Evolutionary conservation across 2,888 invertebrate genomes (phyloP), one percentile per base, ranked within the genome.

Genomic region (Parnassius orleans): DNA sequence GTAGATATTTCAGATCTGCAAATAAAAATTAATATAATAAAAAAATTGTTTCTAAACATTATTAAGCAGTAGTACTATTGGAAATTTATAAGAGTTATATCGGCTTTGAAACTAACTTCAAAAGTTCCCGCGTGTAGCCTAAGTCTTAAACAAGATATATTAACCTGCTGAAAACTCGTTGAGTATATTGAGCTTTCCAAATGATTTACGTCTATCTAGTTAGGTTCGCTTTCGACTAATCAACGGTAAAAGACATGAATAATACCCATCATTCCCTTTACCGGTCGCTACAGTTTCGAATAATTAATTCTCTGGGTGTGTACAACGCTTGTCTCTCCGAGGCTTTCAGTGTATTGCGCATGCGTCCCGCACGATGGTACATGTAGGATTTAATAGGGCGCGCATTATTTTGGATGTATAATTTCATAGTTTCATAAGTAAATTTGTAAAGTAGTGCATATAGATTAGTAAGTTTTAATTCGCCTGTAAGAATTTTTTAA

Each of bases 221-320:
- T 63, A 69, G 63, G 59, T 64, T 65, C 66, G 72, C 68, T 69
- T 66, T 75, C 72, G 68, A 71, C 74, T 79, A 79, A 81, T 81
- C 80, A 79, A 79, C 77, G 76, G 72, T 68, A 70, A 66, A 76
- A 72, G 71, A 71, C 73, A 80, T 81, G 76, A 78, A 76, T 79
- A 79, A 78, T 78, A 76, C 72, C 72, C 69, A 76, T 76, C 76
- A 76, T 78, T 75, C 73, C 75, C 75, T 75, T 76, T 78, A 78
- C 75, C 69, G 74, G 73, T 75, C 74, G 69, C 72, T 72, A 76
- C 75, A 55, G 81, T 84, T 84, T 82, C 79, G 78, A 83, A 86
- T 87, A 87, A 87, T 87, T 87, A 87, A 87, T 85, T 86, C 85
- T 79, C 72, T 81, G 84, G 84, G 83, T 84, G 83, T 86, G 86